A percentile compares a stretch with the other conserved stretches of the same genome.
These are phyloP conservation scores for Heterotilapia buettikoferi DNA, from an alignment of 2,113 vertebrate genomes.

Conservation along the genomic window DNA sequence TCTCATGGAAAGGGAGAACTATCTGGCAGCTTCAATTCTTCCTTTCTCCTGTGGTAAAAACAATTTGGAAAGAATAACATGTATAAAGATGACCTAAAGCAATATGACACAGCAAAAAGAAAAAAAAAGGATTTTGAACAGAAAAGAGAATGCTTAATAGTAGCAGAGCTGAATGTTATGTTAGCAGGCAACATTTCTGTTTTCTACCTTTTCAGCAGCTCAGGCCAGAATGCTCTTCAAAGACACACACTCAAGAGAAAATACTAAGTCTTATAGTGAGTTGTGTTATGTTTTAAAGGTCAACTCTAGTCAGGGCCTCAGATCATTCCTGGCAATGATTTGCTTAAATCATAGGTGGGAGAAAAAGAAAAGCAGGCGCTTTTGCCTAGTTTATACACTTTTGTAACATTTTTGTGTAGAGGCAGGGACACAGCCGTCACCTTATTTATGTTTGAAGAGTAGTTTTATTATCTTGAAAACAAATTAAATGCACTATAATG, in stretches of 20 bases:
- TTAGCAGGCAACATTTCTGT: conserved; percentile 36
- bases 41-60: not conserved
- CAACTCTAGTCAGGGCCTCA: not conserved
- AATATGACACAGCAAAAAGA: not conserved
- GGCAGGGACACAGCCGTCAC: conserved; percentile 1
- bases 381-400: conserved; percentile 15
- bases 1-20: not conserved
- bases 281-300: not conserved
- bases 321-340: conserved; percentile 4
- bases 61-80: conserved; percentile 23
- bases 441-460: conserved; percentile 8
- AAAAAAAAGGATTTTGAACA: not conserved
- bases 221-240: conserved; percentile 17
- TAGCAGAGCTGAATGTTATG: conserved; percentile 20
- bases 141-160: not conserved
- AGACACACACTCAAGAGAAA: conserved; percentile 9
- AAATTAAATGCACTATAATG: not conserved
- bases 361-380: conserved; percentile 33
- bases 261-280: not conserved
- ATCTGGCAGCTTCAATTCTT: not conserved
- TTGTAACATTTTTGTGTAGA: not conserved
- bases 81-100: conserved; percentile 9
- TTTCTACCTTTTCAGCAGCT: not conserved
- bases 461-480: not conserved
- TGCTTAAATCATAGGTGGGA: conserved; percentile 19